phyloP scores from a whole-genome alignment of 2,888 invertebrate genomes.

The Melieria picta region DNA sequence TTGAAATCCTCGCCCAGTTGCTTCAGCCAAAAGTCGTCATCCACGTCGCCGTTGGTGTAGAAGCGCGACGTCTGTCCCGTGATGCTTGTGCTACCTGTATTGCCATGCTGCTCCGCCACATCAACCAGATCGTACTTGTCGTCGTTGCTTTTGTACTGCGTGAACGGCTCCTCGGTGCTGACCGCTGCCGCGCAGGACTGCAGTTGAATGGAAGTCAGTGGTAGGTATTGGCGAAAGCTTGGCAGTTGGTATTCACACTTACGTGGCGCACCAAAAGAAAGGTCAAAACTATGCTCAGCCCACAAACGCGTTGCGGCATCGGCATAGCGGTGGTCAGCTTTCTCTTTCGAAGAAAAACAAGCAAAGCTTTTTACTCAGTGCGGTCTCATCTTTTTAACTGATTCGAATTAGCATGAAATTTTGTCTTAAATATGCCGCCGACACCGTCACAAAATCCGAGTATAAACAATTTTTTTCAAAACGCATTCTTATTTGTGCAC shows the following conservation, averaged over 20 bases:
- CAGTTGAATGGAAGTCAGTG: not conserved
- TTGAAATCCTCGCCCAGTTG: slow-evolving; percentile 60
- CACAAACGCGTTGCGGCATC: slow-evolving; percentile 25
- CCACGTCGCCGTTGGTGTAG: slow-evolving; percentile 53
- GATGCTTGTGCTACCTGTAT: not conserved
- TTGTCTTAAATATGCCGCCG: slow-evolving; percentile 41
- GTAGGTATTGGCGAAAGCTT: not conserved
- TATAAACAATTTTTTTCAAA: slow-evolving; percentile 9
- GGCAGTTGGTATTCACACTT: slow-evolving; percentile 22
- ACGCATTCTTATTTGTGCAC: slow-evolving; percentile 27
- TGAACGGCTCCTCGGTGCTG: slow-evolving; percentile 16
- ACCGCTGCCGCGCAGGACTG: slow-evolving; percentile 19
- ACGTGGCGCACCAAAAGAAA: slow-evolving; percentile 36
- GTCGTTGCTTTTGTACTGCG: slow-evolving; percentile 7
- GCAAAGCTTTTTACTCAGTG: slow-evolving; percentile 29
- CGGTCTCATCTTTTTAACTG: slow-evolving; percentile 43
- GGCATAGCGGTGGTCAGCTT: slow-evolving; percentile 18
- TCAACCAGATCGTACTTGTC: slow-evolving; percentile 51
- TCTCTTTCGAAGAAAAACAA: slow-evolving; percentile 23
- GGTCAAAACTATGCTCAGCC: slow-evolving; percentile 32
- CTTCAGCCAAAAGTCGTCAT: slow-evolving; percentile 58
- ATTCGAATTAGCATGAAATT: slow-evolving; percentile 20
- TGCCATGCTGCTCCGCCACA: slow-evolving; percentile 45
- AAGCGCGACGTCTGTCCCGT: slow-evolving; percentile 55
- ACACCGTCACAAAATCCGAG: slow-evolving; percentile 25